phyloP scores from a whole-genome alignment of 2,113 vertebrate species.

The Tychaedon coryphoeus region DNA sequence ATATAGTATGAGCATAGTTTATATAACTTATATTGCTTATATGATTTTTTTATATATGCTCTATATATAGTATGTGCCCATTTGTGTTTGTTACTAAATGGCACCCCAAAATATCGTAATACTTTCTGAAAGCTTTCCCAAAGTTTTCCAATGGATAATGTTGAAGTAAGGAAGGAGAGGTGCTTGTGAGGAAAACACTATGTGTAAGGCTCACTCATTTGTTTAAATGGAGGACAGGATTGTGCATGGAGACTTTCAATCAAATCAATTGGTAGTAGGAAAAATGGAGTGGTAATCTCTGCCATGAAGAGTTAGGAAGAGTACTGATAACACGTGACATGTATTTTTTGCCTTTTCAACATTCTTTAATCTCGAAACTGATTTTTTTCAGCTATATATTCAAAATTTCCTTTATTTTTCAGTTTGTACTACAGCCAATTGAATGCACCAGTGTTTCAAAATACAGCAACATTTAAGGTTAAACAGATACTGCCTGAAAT shows the following conservation, averaged over 20 bases:
- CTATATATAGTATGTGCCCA: background rate
- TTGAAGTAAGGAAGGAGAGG: background rate
- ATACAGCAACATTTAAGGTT: background rate
- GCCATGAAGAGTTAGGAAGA: background rate
- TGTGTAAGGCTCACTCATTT: background rate
- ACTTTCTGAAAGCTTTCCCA: background rate
- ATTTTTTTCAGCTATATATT: background rate
- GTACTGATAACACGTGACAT: background rate
- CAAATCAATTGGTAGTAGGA: background rate
- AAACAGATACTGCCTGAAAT: background rate
- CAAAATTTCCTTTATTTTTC: background rate
- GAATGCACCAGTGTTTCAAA: background rate
- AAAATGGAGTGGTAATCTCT: background rate
- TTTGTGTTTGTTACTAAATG: background rate
- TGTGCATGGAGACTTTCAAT: background rate
- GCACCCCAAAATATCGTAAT: background rate
- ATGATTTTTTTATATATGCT: background rate
- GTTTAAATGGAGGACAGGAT: background rate
- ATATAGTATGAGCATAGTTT: background rate
- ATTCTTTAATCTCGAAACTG: background rate
- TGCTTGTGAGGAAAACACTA: background rate
- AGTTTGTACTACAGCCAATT: background rate
- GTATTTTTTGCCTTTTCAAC: background rate
- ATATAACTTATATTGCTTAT: background rate
- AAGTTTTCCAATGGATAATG: background rate